phyloP scores from a whole-genome alignment of 2,113 vertebrate species.

The Mirza zaza region DNA sequence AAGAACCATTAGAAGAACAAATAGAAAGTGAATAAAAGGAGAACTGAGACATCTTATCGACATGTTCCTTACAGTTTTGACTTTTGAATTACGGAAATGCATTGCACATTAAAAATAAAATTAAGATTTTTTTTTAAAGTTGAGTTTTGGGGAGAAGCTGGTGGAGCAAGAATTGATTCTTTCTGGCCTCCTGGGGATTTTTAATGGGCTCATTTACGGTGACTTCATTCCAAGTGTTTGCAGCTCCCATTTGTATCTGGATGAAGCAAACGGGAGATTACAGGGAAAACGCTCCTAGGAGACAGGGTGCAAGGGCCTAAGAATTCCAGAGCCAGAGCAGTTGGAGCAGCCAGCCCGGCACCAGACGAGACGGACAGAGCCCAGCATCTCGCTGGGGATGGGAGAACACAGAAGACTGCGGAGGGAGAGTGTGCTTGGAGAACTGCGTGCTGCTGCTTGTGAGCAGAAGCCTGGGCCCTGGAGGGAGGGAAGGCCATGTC shows the following conservation, averaged over 20 bases:
- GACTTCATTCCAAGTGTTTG: not conserved
- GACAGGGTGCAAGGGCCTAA: not conserved
- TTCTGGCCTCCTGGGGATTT: not conserved
- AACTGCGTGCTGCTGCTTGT: not conserved
- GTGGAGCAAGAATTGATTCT: not conserved
- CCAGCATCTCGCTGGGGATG: not conserved
- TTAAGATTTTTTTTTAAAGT: not conserved
- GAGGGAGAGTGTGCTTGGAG: not conserved
- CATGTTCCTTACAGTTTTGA: not conserved
- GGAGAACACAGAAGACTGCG: not conserved
- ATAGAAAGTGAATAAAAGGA: not conserved
- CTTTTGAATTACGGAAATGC: not conserved
- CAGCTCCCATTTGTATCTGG: not conserved
- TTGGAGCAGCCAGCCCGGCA: not conserved
- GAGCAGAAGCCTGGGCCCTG: not conserved
- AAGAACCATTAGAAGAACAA: constrained; percentile 8
- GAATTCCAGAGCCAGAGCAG: not conserved
- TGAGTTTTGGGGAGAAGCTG: not conserved
- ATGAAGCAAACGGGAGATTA: not conserved
- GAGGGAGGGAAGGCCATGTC: not conserved
- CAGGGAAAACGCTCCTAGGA: not conserved
- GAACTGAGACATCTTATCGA: not conserved
- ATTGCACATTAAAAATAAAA: constrained; percentile 7
- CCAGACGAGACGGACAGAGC: fast-evolving
- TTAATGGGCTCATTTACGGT: not conserved